A percentile compares a stretch with the other conserved stretches of the same genome.
Evolutionary conservation across 2,797 vertebrate species (phyloP).

Genomic region (Liparis tanakae): DNA sequence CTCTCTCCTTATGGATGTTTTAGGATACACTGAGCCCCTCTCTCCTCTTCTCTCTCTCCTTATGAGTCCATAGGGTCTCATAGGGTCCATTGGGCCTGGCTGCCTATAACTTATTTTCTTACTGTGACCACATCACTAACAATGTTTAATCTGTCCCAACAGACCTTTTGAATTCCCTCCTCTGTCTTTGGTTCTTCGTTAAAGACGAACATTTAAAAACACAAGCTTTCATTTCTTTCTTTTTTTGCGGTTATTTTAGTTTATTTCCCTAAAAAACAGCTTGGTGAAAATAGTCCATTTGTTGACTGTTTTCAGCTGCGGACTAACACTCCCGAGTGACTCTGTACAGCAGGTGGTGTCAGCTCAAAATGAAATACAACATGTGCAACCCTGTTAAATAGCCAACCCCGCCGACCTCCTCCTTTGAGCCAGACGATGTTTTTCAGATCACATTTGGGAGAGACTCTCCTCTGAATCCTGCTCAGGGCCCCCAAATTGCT

Average conservation of each 20-base stretch:
- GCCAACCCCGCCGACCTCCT: not conserved
- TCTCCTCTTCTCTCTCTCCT: too few relatives aligned
- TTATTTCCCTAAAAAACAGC: not conserved
- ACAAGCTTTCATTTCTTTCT: not conserved
- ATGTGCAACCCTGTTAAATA: not conserved
- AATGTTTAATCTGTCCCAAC: not conserved
- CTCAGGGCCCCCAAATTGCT: conserved; percentile 7
- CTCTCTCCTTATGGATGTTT: too few relatives aligned
- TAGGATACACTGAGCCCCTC: too few relatives aligned
- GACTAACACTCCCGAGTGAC: conserved; percentile 16
- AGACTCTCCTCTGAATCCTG: conserved; percentile 38
- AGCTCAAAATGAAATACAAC: not conserved
- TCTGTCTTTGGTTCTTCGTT: not conserved
- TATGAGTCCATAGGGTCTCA: too few relatives aligned
- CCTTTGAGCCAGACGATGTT: not conserved
- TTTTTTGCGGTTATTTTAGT: not conserved
- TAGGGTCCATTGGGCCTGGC: too few relatives aligned
- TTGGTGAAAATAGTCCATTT: not conserved
- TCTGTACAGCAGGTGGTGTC: not conserved
- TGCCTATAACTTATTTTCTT: not conserved
- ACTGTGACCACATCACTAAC: not conserved
- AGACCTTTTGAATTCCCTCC: conserved; percentile 16
- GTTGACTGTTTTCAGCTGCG: conserved; percentile 12
- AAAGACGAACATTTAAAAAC: conserved; percentile 3
- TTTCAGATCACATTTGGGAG: conserved; percentile 22